Base-by-base conservation (phyloP, 2,113 vertebrate species). In the Oceanodroma tethys region DNA sequence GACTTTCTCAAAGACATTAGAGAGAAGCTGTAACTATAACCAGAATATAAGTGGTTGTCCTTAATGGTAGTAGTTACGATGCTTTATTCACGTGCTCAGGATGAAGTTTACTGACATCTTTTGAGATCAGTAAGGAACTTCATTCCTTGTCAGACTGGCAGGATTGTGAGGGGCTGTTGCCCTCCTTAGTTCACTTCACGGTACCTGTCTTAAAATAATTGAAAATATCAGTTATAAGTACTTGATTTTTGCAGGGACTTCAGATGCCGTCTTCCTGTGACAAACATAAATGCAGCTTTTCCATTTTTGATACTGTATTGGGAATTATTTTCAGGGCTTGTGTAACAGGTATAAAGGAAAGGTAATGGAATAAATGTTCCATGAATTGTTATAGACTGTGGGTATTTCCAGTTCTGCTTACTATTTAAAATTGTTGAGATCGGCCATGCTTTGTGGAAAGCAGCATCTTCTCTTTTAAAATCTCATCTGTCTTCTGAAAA, bases 231-330 rank as follows among this genome's bases (percentile, higher is more conserved):
- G 15, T 50, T n/a, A 75, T n/a, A 75, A 50, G 19, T 42, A 58
- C 16, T 66, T 0, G 0, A 6, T 63, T 76, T 87, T 72, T 93
- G 25, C 0, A 0, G 32, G 10, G 17, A 30, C 22, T 38, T 71
- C 15, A 1, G 1, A n/a, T 65, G 50, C 50, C 25, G 16, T 82
- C 22, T 45, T 75, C 34, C 45, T 53, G 63, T 62, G 55, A 45
- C 27, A 67, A 36, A 26, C 3, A 16, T 10, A 48, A 67, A 60
- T 71, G 36, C 45, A 83, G 21, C 76, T 87, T 59, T 79, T 80
- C 26, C 5, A 4, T 40, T 88, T 88, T 78, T 18, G 8, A 14
- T 76, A 12, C 15, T 62, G 16, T 52, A 15, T 18, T 82, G 43
- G 36, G 18, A 10, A 65, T 67, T 82, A 38, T 52, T 92, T 92